Base-by-base conservation (phyloP, 2,888 invertebrate species). In the Polia nebulosa region DNA sequence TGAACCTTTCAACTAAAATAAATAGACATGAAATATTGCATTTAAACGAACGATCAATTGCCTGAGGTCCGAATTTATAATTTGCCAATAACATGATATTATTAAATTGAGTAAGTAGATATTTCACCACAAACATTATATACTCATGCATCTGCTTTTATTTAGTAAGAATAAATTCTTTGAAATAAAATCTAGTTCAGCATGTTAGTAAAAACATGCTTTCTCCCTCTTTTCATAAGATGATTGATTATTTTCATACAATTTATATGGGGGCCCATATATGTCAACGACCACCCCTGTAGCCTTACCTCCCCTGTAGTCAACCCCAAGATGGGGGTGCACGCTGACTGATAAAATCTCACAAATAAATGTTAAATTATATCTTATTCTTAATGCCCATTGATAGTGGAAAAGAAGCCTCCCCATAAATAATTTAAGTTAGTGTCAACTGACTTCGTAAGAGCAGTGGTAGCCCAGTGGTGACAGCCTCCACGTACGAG, bases 1-100 rank as follows among this genome's bases (percentile, higher is more conserved):
- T 39, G 52, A 53, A 44, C 27, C 52, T 61, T 75, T 57, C 13
- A 56, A 76, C 3, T 41, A 61, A 61, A 55, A 25, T 44, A 39
- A 61, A 52, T 25, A 29, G 45, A 47, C 27, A 34, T 53, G 32
- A 60, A 47, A 57, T 60, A 72, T 57, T 59, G 45, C 51, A 49
- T 47, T 45, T 29, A 22, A 47, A 76, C 52, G n/a, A 58, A 45
- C 49, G 5, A 60, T 36, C 25, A 25, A 75, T 45, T 45, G 32
- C 20, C 20, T 34, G n/a, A 13, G 47, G 13, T 44, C 7, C 2
- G 9, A 67, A 44, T 34, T 27, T 2, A 53, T 34, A 20, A 58
- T 34, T 47, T 60, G 6, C 17, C 8, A 39, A 39, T n/a, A 32
- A 20, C 11, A n/a, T n/a, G n/a, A 9, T 20, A 36, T 5, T 44